These are phyloP conservation scores for Thunnus maccoyii DNA, from an alignment of 2,113 vertebrate genomes.

Conservation along the genomic window DNA sequence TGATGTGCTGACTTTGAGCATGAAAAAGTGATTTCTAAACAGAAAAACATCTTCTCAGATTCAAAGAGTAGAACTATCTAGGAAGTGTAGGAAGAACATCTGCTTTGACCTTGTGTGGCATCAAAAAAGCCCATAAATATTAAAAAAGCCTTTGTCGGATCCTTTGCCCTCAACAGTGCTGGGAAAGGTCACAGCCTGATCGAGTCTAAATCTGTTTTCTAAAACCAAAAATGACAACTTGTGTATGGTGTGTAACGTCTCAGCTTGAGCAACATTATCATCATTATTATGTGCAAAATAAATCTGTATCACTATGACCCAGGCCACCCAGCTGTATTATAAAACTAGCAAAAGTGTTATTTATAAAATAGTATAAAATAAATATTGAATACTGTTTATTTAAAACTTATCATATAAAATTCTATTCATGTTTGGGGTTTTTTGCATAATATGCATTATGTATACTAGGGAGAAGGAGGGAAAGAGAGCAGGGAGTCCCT, in stretches of 20 bases:
- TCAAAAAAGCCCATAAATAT: constrained; percentile 80
- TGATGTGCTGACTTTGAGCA: constrained; percentile 73
- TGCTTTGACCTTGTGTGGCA: constrained; percentile 78
- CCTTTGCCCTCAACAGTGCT: constrained; percentile 64
- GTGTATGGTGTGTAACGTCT: constrained; percentile 48
- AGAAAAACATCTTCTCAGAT: constrained; percentile 65
- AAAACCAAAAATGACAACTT: constrained; percentile 66
- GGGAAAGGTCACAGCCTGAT: constrained; percentile 77
- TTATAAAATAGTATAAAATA: constrained; percentile 9
- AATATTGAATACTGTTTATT: constrained; percentile 8
- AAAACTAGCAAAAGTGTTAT: constrained; percentile 12
- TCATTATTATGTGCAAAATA: constrained; percentile 60
- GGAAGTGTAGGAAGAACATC: constrained; percentile 72
- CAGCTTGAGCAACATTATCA: constrained; percentile 57
- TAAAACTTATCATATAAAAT: background rate
- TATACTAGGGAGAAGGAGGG: background rate
- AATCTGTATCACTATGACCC: constrained; percentile 27
- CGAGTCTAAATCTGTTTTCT: constrained; percentile 76
- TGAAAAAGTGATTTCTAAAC: constrained; percentile 74
- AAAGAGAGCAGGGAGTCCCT: constrained; percentile 7
- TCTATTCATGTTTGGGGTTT: constrained; percentile 16
- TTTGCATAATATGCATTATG: constrained; percentile 29
- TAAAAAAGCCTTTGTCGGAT: constrained; percentile 71
- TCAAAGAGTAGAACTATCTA: constrained; percentile 68
- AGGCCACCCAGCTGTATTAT: background rate